phyloP scores from a whole-genome alignment of 2,888 invertebrate species.

The Orchestes rusci region DNA sequence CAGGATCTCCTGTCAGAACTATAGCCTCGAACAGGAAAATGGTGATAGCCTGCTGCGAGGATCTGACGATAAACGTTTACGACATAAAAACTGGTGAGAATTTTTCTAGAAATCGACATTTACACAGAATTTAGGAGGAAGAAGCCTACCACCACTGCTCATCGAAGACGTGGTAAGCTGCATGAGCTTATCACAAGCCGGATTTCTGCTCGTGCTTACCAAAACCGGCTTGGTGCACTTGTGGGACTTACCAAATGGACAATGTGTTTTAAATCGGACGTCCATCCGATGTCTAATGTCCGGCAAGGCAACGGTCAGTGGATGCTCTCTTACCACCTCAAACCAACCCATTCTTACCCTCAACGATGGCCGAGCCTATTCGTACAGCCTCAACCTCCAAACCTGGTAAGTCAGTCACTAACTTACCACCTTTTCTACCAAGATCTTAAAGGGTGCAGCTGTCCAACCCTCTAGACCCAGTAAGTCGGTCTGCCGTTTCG shows the following conservation, averaged over 20 bases:
- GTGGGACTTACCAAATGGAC: conserved; percentile 54
- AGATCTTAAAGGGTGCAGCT: conserved; percentile 46
- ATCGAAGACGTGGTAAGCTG: conserved; percentile 55
- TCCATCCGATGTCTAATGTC: conserved; percentile 55
- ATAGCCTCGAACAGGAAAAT: conserved; percentile 54
- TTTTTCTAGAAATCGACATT: neutral
- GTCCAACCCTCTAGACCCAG: conserved; percentile 50
- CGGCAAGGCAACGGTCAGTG: conserved; percentile 51
- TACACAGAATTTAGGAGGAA: conserved; percentile 35
- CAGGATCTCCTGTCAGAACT: conserved; percentile 55
- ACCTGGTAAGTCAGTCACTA: conserved; percentile 53
- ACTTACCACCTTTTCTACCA: neutral
- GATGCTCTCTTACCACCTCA: conserved; percentile 51
- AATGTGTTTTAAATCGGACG: conserved; percentile 49
- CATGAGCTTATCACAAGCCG: conserved; percentile 46
- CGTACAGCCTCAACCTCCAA: conserved; percentile 69
- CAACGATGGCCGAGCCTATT: conserved; percentile 77
- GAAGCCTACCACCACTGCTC: conserved; percentile 49
- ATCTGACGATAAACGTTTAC: conserved; percentile 60
- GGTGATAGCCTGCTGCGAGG: conserved; percentile 59
- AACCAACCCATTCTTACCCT: conserved; percentile 78
- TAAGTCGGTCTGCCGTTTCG: conserved; percentile 45
- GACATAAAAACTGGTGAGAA: conserved; percentile 41
- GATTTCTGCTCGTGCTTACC: conserved; percentile 50
- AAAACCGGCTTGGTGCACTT: conserved; percentile 48